Percentiles rank a stretch among this genome's conserved stretches.
These are phyloP conservation scores for Caenorhabditis macrosperma DNA, from an alignment of 2,888 invertebrate species.

Conservation along the genomic window DNA sequence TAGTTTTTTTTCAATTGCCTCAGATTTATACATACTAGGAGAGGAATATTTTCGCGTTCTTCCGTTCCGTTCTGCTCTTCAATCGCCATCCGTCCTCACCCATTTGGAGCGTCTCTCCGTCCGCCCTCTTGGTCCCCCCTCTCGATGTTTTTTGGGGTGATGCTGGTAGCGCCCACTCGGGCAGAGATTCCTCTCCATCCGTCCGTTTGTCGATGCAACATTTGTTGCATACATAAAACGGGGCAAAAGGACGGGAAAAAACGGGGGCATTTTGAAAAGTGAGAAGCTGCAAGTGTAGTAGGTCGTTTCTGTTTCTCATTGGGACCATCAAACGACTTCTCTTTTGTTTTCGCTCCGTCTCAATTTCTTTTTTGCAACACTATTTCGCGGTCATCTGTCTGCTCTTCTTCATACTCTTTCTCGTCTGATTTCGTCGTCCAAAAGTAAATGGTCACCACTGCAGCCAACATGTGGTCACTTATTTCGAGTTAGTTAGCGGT, in stretches of 20 bases:
- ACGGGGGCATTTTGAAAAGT: slow-evolving; percentile 49
- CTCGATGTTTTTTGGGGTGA: slow-evolving; percentile 37
- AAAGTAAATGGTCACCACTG: neutral
- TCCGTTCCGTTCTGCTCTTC: slow-evolving; percentile 22
- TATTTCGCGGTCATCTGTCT: slow-evolving; percentile 32
- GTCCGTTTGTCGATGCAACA: slow-evolving; percentile 54
- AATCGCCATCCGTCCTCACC: neutral
- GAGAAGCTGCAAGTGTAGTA: slow-evolving; percentile 58
- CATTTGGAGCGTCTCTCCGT: slow-evolving; percentile 27
- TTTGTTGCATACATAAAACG: slow-evolving; percentile 56
- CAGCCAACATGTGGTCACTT: neutral
- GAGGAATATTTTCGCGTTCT: slow-evolving; percentile 27
- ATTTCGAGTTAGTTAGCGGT: too few relatives aligned
- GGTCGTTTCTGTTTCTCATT: slow-evolving; percentile 61
- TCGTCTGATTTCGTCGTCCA: slow-evolving; percentile 6
- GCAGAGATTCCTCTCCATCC: slow-evolving; percentile 51
- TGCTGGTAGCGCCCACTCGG: slow-evolving; percentile 36
- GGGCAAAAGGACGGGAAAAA: slow-evolving; percentile 22
- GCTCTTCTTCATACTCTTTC: slow-evolving; percentile 9
- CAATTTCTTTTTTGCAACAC: slow-evolving; percentile 47
- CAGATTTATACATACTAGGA: slow-evolving; percentile 55
- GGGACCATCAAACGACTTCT: slow-evolving; percentile 56
- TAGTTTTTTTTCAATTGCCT: slow-evolving; percentile 49
- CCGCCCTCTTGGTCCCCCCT: slow-evolving; percentile 36
- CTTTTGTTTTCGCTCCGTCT: slow-evolving; percentile 39